A percentile compares a stretch with the other conserved stretches of the same genome.
These are phyloP conservation scores for Austrolebias charrua DNA, from an alignment of 2,797 vertebrate species.

Conservation along the genomic window DNA sequence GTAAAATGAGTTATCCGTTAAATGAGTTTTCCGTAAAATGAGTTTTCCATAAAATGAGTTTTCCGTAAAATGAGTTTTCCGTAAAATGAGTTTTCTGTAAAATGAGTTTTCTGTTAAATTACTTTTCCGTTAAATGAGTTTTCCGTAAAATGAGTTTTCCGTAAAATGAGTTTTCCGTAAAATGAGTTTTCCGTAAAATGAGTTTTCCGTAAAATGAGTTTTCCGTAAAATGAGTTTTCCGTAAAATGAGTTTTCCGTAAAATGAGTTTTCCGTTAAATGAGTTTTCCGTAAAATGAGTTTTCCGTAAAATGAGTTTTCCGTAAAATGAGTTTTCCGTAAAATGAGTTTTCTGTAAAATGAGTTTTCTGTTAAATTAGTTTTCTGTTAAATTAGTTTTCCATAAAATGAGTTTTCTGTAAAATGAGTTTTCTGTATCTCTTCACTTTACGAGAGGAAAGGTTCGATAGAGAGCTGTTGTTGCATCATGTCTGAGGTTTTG, in stretches of 20 bases:
- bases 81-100: not conserved
- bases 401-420: not conserved
- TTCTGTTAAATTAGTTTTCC: too few relatives aligned
- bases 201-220: not conserved
- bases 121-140: too few relatives aligned
- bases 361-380: too few relatives aligned
- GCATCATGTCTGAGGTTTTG: slow-evolving; percentile 4
- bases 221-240: not conserved
- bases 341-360: not conserved
- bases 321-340: too few relatives aligned
- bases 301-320: too few relatives aligned
- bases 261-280: too few relatives aligned
- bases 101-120: not conserved
- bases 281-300: not conserved
- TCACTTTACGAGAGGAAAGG: not conserved
- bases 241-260: not conserved
- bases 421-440: not conserved
- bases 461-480: slow-evolving; percentile 14
- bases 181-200: not conserved
- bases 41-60: too few relatives aligned
- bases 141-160: not conserved
- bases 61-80: not conserved
- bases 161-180: not conserved
- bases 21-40: not conserved
- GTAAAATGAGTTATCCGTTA: too few relatives aligned